Evolutionary conservation across 2,113 vertebrate species (phyloP).

Genomic region (Microtus pennsylvanicus): DNA sequence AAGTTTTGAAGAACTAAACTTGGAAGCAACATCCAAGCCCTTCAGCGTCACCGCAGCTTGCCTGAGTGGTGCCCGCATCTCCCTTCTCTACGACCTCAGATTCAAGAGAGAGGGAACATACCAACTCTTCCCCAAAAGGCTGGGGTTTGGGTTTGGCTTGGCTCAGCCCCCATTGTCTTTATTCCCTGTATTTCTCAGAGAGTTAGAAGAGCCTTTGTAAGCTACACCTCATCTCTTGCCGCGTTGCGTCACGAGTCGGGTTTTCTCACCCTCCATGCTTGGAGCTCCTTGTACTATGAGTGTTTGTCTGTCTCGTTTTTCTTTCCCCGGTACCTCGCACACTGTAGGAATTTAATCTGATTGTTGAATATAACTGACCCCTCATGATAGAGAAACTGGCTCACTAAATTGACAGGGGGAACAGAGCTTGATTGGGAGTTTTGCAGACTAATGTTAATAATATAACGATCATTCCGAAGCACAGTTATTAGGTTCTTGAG

Average conservation of each 20-base stretch:
- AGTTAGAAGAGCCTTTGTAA: neutral
- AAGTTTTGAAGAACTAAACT: neutral
- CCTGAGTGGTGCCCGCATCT: neutral
- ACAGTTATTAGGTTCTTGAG: neutral
- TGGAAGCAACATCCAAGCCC: neutral
- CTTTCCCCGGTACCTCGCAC: neutral
- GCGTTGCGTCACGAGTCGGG: neutral
- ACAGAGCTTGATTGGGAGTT: neutral
- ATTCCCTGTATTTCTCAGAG: neutral
- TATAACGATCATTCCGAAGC: slow-evolving; percentile 38
- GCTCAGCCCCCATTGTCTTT: neutral
- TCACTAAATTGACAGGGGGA: neutral
- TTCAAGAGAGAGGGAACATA: neutral
- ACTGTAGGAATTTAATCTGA: neutral
- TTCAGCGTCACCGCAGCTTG: neutral
- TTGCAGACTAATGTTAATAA: slow-evolving; percentile 43
- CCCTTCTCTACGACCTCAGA: neutral
- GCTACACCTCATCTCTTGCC: neutral
- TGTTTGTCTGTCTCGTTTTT: neutral
- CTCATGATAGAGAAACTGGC: neutral
- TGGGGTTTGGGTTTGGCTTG: neutral
- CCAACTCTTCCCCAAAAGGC: neutral
- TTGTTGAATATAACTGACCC: neutral
- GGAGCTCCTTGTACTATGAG: neutral
- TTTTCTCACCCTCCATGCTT: neutral